Percentiles rank a stretch among this genome's conserved stretches.
Evolutionary conservation across 2,888 invertebrate genomes (phyloP).

Genomic region (Philereme vetulata): DNA sequence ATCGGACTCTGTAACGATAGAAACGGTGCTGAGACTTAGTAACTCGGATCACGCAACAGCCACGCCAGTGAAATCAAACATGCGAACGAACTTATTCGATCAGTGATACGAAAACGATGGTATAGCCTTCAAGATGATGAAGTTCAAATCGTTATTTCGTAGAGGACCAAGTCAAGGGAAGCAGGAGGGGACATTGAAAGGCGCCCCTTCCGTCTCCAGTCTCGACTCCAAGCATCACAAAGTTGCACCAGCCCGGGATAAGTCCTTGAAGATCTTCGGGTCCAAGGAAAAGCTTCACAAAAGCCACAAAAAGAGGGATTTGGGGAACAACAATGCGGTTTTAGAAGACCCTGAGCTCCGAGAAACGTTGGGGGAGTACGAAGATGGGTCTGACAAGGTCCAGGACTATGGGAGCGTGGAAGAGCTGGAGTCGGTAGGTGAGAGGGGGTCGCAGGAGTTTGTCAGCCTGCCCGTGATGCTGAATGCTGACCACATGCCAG

Average conservation of each 20-base stretch:
- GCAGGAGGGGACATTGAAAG: constrained; percentile 80
- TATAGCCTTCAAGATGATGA: constrained; percentile 89
- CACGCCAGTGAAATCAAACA: constrained; percentile 44
- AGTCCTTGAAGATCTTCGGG: constrained; percentile 78
- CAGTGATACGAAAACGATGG: constrained; percentile 73
- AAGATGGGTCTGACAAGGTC: constrained; percentile 61
- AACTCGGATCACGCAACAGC: constrained; percentile 50
- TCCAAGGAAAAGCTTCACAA: constrained; percentile 82
- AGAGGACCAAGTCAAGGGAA: constrained; percentile 89
- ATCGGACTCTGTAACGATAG: too few relatives aligned
- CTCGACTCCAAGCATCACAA: constrained; percentile 85
- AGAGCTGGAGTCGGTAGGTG: constrained; percentile 73
- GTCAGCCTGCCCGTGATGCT: constrained; percentile 77
- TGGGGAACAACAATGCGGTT: constrained; percentile 78
- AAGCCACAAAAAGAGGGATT: constrained; percentile 74
- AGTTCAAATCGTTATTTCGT: constrained; percentile 95
- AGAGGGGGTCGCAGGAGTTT: constrained; percentile 75
- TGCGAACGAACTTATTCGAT: constrained; percentile 57
- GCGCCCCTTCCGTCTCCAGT: constrained; percentile 86
- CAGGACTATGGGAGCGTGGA: constrained; percentile 76
- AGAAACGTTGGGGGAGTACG: constrained; percentile 61
- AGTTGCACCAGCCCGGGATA: constrained; percentile 76
- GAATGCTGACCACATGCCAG: constrained; percentile 77
- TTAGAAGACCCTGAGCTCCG: constrained; percentile 77
- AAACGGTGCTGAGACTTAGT: constrained; percentile 25